Percentiles rank a stretch among this genome's conserved stretches.
Conservation (phyloP, 2,797 vertebrate species). For the Amblyraja radiata region DNA sequence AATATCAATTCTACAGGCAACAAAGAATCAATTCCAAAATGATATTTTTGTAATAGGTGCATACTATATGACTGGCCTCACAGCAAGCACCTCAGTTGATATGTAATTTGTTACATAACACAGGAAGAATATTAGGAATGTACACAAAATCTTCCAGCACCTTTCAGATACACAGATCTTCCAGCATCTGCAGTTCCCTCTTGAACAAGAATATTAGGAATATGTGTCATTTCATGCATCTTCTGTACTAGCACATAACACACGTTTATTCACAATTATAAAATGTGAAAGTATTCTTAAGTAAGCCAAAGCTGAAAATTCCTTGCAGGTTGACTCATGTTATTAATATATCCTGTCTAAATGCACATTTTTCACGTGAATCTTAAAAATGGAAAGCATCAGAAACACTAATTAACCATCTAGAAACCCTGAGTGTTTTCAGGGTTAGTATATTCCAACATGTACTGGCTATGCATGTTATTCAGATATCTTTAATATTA, state of each 20-base stretch:
- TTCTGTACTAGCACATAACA: background rate
- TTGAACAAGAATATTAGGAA: background rate
- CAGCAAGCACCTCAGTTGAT: background rate
- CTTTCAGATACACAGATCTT: no score
- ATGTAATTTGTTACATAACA: background rate
- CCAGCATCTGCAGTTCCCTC: no score
- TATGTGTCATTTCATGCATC: background rate
- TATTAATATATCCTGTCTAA: background rate
- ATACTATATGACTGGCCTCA: background rate
- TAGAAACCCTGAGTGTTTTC: background rate
- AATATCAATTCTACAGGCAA: background rate
- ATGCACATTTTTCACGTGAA: background rate
- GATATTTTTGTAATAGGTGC: background rate
- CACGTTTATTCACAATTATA: background rate
- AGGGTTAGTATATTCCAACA: background rate
- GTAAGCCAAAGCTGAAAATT: background rate
- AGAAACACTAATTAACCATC: background rate
- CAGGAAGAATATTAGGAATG: background rate
- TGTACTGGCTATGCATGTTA: background rate
- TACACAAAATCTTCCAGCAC: no score
- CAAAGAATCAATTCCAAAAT: background rate
- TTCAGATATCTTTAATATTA: background rate
- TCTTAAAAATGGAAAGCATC: background rate
- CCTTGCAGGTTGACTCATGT: conserved; percentile 9
- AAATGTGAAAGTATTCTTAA: background rate